Conservation (phyloP, 1,140 invertebrate genomes). For the Dendroctonus valens region DNA sequence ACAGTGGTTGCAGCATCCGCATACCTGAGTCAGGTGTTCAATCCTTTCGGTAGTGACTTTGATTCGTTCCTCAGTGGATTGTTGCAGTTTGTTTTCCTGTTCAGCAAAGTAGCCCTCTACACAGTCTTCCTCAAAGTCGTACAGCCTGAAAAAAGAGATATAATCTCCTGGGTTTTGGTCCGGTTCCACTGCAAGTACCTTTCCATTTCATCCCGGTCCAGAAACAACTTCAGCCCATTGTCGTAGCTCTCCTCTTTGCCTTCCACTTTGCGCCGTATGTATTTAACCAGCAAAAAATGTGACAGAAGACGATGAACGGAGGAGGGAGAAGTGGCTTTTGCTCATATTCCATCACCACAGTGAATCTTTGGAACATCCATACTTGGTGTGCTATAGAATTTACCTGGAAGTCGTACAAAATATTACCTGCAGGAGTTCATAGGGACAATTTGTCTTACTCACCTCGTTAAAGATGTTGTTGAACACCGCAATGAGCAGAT, state of each 20-base stretch:
- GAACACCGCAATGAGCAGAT: constrained; percentile 97
- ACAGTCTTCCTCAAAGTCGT: constrained; percentile 98
- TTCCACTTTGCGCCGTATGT: constrained; percentile 76
- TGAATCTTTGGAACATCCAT: constrained; percentile 98
- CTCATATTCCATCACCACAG: constrained; percentile 98
- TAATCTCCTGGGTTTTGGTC: not conserved
- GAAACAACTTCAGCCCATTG: constrained; percentile 90
- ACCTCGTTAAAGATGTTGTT: constrained; percentile 98
- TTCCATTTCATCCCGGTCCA: constrained; percentile 90
- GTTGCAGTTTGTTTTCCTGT: constrained; percentile 78
- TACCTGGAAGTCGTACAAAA: constrained; percentile 9
- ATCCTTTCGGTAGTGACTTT: constrained; percentile 82
- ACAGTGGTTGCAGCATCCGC: not conserved
- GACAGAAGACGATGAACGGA: constrained; percentile 88
- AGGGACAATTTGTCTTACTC: constrained; percentile 76
- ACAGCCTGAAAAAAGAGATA: constrained; percentile 57
- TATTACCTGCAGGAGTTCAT: too few species aligned
- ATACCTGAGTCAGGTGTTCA: constrained; percentile 75
- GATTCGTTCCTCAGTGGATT: constrained; percentile 85
- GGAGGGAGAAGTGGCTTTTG: constrained; percentile 94
- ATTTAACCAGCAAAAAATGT: constrained; percentile 84
- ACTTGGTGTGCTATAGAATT: constrained; percentile 54
- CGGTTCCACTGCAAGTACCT: constrained; percentile 34
- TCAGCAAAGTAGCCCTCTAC: constrained; percentile 89
- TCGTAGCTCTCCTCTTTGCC: constrained; percentile 79